These are phyloP conservation scores for Lithobates sylvaticus DNA, from an alignment of 2,797 vertebrate species.

Conservation along the genomic window DNA sequence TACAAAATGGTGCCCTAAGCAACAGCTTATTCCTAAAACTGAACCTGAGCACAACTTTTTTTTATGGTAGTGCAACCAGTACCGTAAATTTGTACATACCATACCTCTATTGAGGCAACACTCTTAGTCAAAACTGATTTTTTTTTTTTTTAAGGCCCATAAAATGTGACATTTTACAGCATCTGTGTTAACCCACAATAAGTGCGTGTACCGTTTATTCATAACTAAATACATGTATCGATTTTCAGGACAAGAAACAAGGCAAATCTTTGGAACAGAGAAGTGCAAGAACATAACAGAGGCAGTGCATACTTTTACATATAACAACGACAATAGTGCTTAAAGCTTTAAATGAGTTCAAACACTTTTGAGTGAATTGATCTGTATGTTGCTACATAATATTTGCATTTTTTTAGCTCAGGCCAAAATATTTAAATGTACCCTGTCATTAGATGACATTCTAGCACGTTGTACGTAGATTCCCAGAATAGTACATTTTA, in stretches of 20 bases:
- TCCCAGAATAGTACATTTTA: background rate
- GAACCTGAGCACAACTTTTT: background rate
- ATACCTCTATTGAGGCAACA: background rate
- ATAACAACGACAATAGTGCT: conserved; percentile 32
- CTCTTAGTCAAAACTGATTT: background rate
- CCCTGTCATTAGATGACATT: conserved; percentile 42
- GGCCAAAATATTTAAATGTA: conserved; percentile 34
- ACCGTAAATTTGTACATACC: too few relatives aligned
- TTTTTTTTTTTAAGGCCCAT: background rate
- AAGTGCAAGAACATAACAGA: conserved; percentile 44
- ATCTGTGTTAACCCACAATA: conserved; percentile 24
- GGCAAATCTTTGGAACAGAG: background rate
- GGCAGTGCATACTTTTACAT: conserved; percentile 46
- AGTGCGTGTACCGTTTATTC: conserved; percentile 26
- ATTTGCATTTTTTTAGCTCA: background rate
- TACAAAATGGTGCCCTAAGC: background rate
- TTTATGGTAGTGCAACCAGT: background rate
- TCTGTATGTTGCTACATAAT: conserved; percentile 14
- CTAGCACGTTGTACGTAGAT: conserved; percentile 14
- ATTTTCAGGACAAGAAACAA: conserved; percentile 12
- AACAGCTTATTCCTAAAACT: background rate
- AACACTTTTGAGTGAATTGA: background rate
- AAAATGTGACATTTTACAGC: background rate
- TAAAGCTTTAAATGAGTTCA: conserved; percentile 16
- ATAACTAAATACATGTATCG: background rate